Evolutionary conservation across 2,888 invertebrate species (phyloP).

Genomic region (Cordilura impudica): DNA sequence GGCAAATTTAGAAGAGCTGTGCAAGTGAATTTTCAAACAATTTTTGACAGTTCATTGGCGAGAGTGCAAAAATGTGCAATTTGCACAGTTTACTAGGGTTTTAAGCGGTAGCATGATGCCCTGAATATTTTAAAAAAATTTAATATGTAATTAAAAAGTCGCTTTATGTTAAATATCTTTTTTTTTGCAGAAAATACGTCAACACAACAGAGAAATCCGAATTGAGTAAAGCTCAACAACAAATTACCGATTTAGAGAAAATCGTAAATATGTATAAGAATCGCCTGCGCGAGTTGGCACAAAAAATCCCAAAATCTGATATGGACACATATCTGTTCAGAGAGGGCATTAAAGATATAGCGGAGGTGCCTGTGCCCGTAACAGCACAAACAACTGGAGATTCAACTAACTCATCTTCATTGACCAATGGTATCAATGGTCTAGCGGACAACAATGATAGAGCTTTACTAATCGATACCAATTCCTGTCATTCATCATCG

Average conservation of each 20-base stretch:
- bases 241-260: constrained; percentile 91
- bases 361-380: constrained; percentile 76
- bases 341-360: constrained; percentile 80
- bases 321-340: constrained; percentile 79
- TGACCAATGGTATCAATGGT: constrained; percentile 58
- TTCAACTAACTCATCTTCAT: constrained; percentile 32
- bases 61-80: too few relatives aligned
- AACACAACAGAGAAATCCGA: constrained; percentile 95
- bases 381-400: constrained; percentile 65
- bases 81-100: too few relatives aligned
- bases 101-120: too few relatives aligned
- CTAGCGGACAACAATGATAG: constrained; percentile 72
- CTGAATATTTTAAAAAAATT: not conserved
- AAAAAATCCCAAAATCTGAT: constrained; percentile 75
- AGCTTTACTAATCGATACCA: constrained; percentile 75
- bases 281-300: constrained; percentile 84
- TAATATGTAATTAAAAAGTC: too few relatives aligned
- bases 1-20: too few relatives aligned
- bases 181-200: constrained; percentile 87
- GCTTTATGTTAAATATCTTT: too few relatives aligned
- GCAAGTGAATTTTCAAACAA: too few relatives aligned
- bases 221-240: constrained; percentile 91
- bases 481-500: constrained; percentile 66
- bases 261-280: constrained; percentile 91
- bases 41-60: too few relatives aligned